phyloP scores from a whole-genome alignment of 2,113 vertebrate species.

The Setophaga kirtlandii region DNA sequence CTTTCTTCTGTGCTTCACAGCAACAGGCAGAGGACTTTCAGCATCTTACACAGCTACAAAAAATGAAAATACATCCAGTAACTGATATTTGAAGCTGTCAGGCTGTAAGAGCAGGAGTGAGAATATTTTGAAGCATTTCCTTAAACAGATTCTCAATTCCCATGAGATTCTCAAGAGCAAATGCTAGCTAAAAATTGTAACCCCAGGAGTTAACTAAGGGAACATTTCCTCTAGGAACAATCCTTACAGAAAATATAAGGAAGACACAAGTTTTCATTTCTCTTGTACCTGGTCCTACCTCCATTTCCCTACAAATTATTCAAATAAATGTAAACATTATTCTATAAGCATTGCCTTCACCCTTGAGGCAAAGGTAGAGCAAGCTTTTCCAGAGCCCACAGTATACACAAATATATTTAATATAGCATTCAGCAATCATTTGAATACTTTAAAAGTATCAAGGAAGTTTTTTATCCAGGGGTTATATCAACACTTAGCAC shows the following conservation, averaged over 20 bases:
- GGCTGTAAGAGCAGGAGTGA: not conserved
- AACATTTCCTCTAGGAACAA: not conserved
- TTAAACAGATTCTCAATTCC: slow-evolving; percentile 20
- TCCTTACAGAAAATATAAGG: not conserved
- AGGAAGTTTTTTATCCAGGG: not conserved
- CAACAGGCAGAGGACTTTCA: not conserved
- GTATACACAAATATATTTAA: not conserved
- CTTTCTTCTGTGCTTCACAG: not conserved
- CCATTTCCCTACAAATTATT: not conserved
- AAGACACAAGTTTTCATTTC: not conserved
- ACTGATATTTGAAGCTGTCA: not conserved
- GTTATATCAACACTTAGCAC: not conserved
- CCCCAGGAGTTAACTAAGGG: not conserved
- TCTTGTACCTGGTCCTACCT: not conserved
- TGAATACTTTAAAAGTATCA: not conserved
- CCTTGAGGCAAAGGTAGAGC: not conserved
- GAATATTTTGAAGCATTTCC: slow-evolving; percentile 15
- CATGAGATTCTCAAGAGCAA: not conserved
- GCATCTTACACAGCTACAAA: not conserved
- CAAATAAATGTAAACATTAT: not conserved
- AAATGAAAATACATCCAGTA: not conserved
- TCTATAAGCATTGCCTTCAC: not conserved
- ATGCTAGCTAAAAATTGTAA: not conserved
- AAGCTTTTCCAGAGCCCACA: not conserved
- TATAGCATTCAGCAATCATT: not conserved